Evolutionary conservation across 2,888 invertebrate genomes (phyloP).

Genomic region (Synergus umbraculus): DNA sequence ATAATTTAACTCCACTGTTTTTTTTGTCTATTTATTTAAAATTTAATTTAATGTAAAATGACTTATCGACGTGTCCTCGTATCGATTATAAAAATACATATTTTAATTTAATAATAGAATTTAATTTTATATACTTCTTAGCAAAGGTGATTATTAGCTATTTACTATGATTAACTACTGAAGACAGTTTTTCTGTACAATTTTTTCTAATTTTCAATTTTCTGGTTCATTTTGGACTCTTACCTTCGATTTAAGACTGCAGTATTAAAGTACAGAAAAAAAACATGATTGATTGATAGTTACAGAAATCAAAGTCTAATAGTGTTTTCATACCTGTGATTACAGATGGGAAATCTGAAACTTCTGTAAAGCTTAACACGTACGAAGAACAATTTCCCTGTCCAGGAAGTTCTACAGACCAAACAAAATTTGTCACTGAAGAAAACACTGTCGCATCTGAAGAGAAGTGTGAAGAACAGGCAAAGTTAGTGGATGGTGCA

Average conservation of each 20-base stretch:
- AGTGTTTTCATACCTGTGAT: background rate
- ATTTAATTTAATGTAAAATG: too few species aligned
- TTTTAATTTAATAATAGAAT: too few species aligned
- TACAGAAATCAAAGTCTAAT: background rate
- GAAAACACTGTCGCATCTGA: background rate
- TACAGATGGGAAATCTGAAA: slow-evolving; percentile 10
- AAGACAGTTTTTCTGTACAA: background rate
- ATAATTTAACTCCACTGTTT: too few species aligned
- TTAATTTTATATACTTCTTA: background rate
- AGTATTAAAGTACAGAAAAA: slow-evolving; percentile 39
- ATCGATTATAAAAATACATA: too few species aligned
- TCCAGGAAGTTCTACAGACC: background rate
- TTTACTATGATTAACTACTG: background rate
- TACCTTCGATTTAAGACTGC: background rate
- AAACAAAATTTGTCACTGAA: background rate
- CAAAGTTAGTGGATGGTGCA: background rate
- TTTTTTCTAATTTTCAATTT: background rate
- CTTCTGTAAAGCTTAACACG: background rate
- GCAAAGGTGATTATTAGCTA: background rate
- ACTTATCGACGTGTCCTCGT: too few species aligned
- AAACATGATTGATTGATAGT: background rate
- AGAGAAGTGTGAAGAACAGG: background rate
- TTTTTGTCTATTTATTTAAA: too few species aligned
- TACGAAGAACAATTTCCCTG: background rate
- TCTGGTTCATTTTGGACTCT: background rate